phyloP scores from a whole-genome alignment of 2,797 vertebrate species.

The Sebastes flavidus region DNA sequence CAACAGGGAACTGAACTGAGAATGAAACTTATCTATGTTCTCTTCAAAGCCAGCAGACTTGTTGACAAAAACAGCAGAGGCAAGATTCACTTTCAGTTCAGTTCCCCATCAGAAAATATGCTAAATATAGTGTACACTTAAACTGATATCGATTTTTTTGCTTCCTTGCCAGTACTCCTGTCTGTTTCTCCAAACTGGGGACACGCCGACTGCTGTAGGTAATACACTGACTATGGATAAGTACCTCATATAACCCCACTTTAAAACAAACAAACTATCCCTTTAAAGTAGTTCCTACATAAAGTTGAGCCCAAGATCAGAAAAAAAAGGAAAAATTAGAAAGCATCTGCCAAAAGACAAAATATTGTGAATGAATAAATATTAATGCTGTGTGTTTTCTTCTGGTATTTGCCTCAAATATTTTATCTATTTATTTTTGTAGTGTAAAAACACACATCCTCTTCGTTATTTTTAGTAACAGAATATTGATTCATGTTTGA shows the following conservation, averaged over 20 bases:
- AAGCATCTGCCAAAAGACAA: neutral
- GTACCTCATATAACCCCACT: too few relatives aligned
- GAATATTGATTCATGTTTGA: too few relatives aligned
- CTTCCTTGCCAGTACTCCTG: too few relatives aligned
- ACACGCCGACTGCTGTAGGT: too few relatives aligned
- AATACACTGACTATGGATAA: too few relatives aligned
- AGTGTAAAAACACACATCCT: neutral
- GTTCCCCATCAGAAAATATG: neutral
- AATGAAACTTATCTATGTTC: accelerated
- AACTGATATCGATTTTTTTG: too few relatives aligned
- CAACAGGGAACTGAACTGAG: too few relatives aligned
- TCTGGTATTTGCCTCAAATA: neutral
- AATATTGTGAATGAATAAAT: neutral
- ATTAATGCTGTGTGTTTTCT: neutral
- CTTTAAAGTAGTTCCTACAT: too few relatives aligned
- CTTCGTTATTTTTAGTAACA: neutral
- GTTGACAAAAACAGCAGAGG: neutral
- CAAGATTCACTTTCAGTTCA: too few relatives aligned
- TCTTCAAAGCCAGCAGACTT: neutral
- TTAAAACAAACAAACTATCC: too few relatives aligned
- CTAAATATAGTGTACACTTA: neutral
- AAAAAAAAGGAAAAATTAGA: neutral
- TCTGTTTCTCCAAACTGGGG: too few relatives aligned
- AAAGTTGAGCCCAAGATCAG: neutral
- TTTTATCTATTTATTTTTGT: too few relatives aligned